phyloP scores from a whole-genome alignment of 2,888 invertebrate genomes.

The Amphiduros pacificus region DNA sequence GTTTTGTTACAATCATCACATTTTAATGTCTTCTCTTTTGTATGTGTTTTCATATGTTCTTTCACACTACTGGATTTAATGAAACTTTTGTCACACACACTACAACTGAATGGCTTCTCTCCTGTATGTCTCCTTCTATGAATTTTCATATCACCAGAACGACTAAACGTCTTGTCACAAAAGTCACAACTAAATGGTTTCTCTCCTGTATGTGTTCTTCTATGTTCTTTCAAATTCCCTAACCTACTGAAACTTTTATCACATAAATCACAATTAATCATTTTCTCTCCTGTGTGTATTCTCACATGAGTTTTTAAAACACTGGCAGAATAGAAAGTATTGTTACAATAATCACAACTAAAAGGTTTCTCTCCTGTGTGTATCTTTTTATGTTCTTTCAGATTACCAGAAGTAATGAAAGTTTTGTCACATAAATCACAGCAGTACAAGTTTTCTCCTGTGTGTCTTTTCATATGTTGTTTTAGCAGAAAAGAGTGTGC shows the following conservation, averaged over 20 bases:
- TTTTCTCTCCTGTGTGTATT: constrained; percentile 12
- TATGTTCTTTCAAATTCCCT: neutral
- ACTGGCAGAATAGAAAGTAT: neutral
- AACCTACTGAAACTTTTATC: neutral
- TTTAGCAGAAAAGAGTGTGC: neutral
- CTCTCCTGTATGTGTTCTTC: constrained; percentile 1
- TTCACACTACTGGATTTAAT: neutral
- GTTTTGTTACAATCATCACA: too few species aligned
- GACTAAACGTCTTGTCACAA: neutral
- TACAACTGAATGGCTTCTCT: constrained; percentile 5
- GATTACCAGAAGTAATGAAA: neutral
- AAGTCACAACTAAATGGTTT: neutral
- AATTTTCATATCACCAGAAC: neutral
- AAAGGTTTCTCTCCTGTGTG: constrained; percentile 6
- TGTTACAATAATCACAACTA: neutral
- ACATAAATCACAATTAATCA: neutral
- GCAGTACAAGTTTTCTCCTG: neutral
- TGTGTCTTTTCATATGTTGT: neutral
- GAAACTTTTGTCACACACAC: neutral
- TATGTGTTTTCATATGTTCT: too few species aligned
- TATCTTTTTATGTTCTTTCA: neutral
- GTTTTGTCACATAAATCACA: neutral
- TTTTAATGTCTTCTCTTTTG: too few species aligned
- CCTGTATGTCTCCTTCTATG: neutral
- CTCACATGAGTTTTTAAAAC: neutral